These are phyloP conservation scores for Diploptera punctata DNA, from an alignment of 2,888 invertebrate genomes.

Conservation along the genomic window DNA sequence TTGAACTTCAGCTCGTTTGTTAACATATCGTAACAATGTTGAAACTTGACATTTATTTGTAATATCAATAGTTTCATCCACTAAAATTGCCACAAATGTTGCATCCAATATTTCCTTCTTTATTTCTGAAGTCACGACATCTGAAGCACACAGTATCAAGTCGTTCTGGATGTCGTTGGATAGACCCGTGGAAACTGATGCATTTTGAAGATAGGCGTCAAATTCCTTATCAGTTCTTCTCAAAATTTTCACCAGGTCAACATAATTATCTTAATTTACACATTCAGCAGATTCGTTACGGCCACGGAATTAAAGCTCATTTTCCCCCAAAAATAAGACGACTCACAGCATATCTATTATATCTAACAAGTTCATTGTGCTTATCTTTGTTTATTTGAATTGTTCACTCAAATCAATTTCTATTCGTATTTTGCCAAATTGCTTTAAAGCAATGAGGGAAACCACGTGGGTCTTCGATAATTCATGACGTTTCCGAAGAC, in stretches of 20 bases:
- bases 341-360: neutral
- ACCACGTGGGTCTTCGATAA: neutral
- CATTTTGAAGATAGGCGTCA: neutral
- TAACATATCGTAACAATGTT: too few relatives aligned
- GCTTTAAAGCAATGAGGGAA: too few relatives aligned
- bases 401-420: neutral
- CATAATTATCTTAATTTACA: neutral
- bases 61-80: neutral
- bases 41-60: slow-evolving; percentile 4
- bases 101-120: slow-evolving; percentile 3
- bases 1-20: too few relatives aligned
- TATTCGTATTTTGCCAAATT: too few relatives aligned
- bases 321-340: neutral
- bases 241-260: neutral
- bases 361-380: neutral
- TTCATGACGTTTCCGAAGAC: neutral
- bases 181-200: neutral
- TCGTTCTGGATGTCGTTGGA: neutral
- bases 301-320: neutral
- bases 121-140: slow-evolving; percentile 1
- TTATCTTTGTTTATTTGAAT: neutral
- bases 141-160: neutral
- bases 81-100: neutral
- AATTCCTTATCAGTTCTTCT: neutral
- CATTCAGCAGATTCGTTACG: neutral